A percentile compares a stretch with the other conserved stretches of the same genome.
Evolutionary conservation across 2,888 invertebrate genomes (phyloP).

Genomic region (Ethmia dodecea): DNA sequence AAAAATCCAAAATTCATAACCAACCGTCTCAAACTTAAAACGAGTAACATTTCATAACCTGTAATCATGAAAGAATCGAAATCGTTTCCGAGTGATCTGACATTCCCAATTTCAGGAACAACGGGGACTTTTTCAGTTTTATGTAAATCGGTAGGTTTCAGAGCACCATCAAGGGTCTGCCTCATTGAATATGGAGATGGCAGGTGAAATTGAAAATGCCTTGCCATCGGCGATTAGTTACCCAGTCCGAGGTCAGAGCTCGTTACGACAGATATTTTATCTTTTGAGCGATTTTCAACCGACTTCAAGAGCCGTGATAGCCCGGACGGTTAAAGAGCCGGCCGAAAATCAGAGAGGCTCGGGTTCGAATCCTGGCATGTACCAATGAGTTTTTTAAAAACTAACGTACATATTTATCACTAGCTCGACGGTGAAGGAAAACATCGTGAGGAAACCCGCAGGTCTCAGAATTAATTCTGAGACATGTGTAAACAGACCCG

Average conservation of each 20-base stretch:
- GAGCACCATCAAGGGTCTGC: constrained; percentile 35
- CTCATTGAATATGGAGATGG: constrained; percentile 62
- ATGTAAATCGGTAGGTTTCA: constrained; percentile 32
- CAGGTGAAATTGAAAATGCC: constrained; percentile 64
- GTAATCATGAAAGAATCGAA: too few relatives aligned
- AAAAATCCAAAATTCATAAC: too few relatives aligned
- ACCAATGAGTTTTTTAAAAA: background rate
- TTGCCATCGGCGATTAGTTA: constrained; percentile 33
- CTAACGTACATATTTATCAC: background rate
- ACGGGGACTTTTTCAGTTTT: too few relatives aligned
- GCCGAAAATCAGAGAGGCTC: background rate
- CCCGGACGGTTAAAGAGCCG: background rate
- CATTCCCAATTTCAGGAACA: too few relatives aligned
- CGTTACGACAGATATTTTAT: background rate
- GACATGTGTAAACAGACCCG: too few relatives aligned
- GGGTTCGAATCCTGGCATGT: background rate
- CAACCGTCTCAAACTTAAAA: too few relatives aligned
- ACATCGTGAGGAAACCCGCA: too few relatives aligned
- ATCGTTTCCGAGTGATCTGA: too few relatives aligned
- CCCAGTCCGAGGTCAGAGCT: background rate
- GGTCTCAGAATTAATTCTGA: too few relatives aligned
- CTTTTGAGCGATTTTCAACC: background rate
- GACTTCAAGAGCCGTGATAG: background rate
- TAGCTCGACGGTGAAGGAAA: too few relatives aligned
- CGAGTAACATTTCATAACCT: too few relatives aligned